These are phyloP conservation scores for Tuta absoluta DNA, from an alignment of 2,888 invertebrate species.

Conservation along the genomic window DNA sequence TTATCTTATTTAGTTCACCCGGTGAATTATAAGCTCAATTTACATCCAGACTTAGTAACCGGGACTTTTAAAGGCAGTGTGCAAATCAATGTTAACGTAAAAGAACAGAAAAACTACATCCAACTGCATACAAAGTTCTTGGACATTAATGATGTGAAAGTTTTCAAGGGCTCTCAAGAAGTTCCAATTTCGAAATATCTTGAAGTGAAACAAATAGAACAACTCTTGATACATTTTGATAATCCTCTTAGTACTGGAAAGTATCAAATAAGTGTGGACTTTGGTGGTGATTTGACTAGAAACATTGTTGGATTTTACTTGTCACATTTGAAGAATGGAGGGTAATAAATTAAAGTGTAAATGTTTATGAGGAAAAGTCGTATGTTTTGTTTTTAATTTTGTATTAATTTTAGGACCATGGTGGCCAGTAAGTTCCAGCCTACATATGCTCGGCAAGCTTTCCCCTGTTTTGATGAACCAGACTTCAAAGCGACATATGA, in stretches of 20 bases:
- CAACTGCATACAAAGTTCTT: slow-evolving; percentile 82
- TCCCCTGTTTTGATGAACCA: slow-evolving; percentile 98
- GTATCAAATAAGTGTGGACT: slow-evolving; percentile 82
- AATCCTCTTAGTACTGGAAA: slow-evolving; percentile 53
- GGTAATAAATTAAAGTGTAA: slow-evolving; percentile 57
- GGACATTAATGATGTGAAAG: slow-evolving; percentile 69
- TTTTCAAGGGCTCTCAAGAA: slow-evolving; percentile 50
- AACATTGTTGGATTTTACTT: slow-evolving; percentile 88
- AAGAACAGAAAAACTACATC: slow-evolving; percentile 64
- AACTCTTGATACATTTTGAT: slow-evolving; percentile 60
- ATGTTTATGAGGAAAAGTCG: neutral
- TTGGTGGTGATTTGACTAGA: slow-evolving; percentile 83
- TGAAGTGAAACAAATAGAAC: slow-evolving; percentile 60
- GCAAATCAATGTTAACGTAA: slow-evolving; percentile 61
- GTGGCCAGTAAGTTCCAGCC: slow-evolving; percentile 97
- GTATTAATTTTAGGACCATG: slow-evolving; percentile 85
- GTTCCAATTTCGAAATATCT: slow-evolving; percentile 53
- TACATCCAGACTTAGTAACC: slow-evolving; percentile 56
- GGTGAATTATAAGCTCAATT: slow-evolving; percentile 59
- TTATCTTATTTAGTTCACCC: slow-evolving; percentile 59
- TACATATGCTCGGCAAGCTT: slow-evolving; percentile 94
- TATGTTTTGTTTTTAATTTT: slow-evolving; percentile 10
- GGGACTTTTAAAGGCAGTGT: slow-evolving; percentile 64
- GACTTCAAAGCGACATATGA: slow-evolving; percentile 93
- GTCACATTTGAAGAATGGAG: slow-evolving; percentile 81